Evolutionary conservation across 2,113 vertebrate genomes (phyloP).

Genomic region (Microcebus tavaratra): DNA sequence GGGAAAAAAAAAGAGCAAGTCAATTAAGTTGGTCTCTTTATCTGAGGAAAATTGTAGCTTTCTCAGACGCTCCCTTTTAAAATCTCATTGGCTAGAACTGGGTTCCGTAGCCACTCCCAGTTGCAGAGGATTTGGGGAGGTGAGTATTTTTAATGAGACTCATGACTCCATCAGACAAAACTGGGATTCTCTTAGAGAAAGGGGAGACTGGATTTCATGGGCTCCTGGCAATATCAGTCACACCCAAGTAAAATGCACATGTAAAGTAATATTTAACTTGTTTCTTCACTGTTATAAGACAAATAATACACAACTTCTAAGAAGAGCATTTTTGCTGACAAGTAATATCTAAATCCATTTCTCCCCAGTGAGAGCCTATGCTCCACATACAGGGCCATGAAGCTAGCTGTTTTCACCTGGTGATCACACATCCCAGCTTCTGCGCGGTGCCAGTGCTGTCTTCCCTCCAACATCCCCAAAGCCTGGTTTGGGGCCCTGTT

Average conservation of each 20-base stretch:
- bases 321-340: neutral
- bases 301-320: neutral
- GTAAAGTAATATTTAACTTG: neutral
- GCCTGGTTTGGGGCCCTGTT: neutral
- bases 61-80: neutral
- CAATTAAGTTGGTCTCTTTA: neutral
- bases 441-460: neutral
- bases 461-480: neutral
- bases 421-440: neutral
- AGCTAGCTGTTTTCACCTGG: neutral
- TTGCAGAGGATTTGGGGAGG: neutral
- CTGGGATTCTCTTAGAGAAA: neutral
- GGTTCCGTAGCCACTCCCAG: neutral
- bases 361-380: neutral
- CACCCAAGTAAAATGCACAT: neutral
- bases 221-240: neutral
- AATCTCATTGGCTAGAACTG: neutral
- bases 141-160: neutral
- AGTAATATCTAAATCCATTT: neutral
- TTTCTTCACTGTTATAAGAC: neutral
- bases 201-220: neutral
- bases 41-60: neutral
- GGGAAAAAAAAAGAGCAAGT: neutral
- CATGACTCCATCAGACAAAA: neutral
- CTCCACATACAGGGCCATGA: neutral